Base-by-base conservation (phyloP, 2,888 invertebrate genomes). In the Nomada fucata region DNA sequence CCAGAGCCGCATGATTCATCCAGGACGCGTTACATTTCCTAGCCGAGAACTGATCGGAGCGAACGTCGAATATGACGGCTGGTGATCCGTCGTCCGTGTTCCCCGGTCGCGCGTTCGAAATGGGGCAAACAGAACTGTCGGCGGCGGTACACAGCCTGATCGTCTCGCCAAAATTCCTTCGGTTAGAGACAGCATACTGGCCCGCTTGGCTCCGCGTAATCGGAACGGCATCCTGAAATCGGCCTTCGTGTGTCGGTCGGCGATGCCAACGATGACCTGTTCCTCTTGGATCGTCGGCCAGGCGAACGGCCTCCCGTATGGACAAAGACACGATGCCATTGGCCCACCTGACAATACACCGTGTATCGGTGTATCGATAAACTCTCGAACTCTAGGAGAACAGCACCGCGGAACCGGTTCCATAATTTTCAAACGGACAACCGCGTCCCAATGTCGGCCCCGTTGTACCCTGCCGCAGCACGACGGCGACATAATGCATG, bases 341-440 rank as follows among this genome's bases (percentile, higher is more conserved):
- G 80, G 80, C 59, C 79, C 64, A 55, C 44, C 77, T 77, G 71
- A 83, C 86, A 69, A 81, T 86, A 70, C 85, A 60, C 67, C 75
- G 76, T 65, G 70, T 70, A 73, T 75, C 86, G 59, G 77, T 59
- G 59, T 79, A 83, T 80, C 75, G 71, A 85, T 85, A 79, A 71
- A 87, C 68, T 78, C 67, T 59, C 60, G 47, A 72, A 69, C 71
- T 36, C 15, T 68, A 18, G 75, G 67, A 73, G 79, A 63, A 55
- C 69, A 63, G 18, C 36, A 10, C 3, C 47, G 57, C 18, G 59
- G 67, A 86, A 87, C 87, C 82, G 86, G 87, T 86, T 86, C 85
- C 71, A 60, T 76, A 75, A 84, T 87, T 87, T 87, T 77, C 79
- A 82, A 86, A 85, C 71, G 70, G 82, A 85, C 73, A 79, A 80